Base-by-base conservation (phyloP, 2,888 invertebrate species). In the Danaus chrysippus region DNA sequence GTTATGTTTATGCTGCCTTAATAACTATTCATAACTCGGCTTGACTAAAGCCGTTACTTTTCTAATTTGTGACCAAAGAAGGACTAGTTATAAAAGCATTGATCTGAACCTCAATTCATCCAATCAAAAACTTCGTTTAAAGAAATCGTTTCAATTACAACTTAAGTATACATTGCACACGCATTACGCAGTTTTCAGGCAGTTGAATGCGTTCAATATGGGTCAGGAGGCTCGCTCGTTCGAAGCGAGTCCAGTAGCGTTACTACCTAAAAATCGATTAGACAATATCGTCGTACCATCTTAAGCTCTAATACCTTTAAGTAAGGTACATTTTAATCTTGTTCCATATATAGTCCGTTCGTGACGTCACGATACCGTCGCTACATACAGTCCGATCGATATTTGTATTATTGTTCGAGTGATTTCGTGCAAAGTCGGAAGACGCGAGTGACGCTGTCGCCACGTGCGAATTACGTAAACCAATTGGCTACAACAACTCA, bases 391-490 rank as follows among this genome's bases (percentile, higher is more conserved):
- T 68, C 61, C 74, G 82, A 82, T 88, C 87, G 86, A 87, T 86
- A 85, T 84, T 78, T 68, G 74, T 72, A 68, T 70, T 71, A 66
- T 69, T 66, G 71, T 67, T 85, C 86, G 87, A 77, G 71, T 61
- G 69, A 76, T 74, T 75, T 75, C 86, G 84, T 68, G 61, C 59
- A 71, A 73, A 69, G 69, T 83, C 86, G 86, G 79, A 68, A 69
- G 71, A 65, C 68, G 74, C 75, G 79, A 80, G 72, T 79, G 80
- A 76, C 75, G 82, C 75, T 73, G 78, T 63, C 70, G 76, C 86
- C 89, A 89, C 88, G 89, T 89, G 89, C 82, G 78, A 68, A 73
- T 90, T 90, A 86, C 85, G 86, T 84, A 90, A 91, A 77, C 69
- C 59, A 63, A 70, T 73, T 76, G 71, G 79, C 74, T 81, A 86